phyloP scores from a whole-genome alignment of 2,888 invertebrate genomes.

The Eubasilissa splendida region DNA sequence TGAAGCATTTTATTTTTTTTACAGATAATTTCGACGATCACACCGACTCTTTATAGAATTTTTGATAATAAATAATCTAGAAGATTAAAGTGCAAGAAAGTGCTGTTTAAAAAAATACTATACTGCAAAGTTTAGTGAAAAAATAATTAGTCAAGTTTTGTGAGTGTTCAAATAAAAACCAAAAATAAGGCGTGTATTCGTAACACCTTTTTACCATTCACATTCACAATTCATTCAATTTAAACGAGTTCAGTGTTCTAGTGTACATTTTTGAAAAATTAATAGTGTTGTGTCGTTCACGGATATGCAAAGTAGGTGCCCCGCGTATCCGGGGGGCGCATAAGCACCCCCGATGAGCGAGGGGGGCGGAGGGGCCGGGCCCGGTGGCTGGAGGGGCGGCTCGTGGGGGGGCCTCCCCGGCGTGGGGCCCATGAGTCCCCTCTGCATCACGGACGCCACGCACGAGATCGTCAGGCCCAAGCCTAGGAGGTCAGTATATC shows the following conservation, averaged over 20 bases:
- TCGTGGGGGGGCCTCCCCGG: constrained; percentile 60
- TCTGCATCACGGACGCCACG: constrained; percentile 69
- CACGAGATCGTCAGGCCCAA: constrained; percentile 91
- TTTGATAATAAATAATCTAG: not conserved
- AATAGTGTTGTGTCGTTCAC: constrained; percentile 3
- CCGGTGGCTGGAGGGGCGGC: constrained; percentile 65
- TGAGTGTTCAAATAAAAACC: not conserved
- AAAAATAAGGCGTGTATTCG: not conserved
- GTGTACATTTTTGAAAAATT: no score
- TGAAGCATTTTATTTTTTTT: no score
- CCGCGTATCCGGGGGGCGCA: not conserved
- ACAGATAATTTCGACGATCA: no score
- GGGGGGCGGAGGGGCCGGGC: constrained; percentile 61
- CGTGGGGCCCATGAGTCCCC: constrained; percentile 58
- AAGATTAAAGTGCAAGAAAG: not conserved
- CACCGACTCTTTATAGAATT: not conserved
- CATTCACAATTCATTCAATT: no score
- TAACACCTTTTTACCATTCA: no score
- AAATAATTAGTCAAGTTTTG: not conserved
- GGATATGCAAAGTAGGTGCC: not conserved
- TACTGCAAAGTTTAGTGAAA: not conserved
- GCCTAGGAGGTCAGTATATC: constrained; percentile 80
- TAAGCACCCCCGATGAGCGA: constrained; percentile 43
- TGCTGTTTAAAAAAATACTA: not conserved
- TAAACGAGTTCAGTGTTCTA: no score